Base-by-base conservation (phyloP, 1,140 invertebrate genomes). In the Portunus trituberculatus region DNA sequence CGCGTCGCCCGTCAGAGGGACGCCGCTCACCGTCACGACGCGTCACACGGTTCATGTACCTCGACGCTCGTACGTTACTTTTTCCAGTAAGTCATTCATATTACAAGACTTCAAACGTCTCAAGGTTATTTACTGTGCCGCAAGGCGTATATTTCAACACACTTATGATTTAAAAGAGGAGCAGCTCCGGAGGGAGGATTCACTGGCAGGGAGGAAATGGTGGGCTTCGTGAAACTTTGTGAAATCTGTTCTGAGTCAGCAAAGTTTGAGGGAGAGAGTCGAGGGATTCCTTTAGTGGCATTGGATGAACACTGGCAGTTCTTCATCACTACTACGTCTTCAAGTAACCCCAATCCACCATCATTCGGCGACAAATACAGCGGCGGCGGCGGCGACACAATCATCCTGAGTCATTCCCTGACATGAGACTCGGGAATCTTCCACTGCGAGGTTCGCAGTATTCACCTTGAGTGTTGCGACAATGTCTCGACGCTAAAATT, bases 71-170 rank as follows among this genome's bases (percentile, higher is more conserved):
- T 76, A n/a, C n/a, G 20, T 76, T 76, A 76, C 67, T 76, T 76
- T 76, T 76, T 76, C 67, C 67, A 76, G 67, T 76, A n/a, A 76
- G 67, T n/a, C 67, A 76, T 76, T 76, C 67, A 76, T 76, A 76
- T 76, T 76, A n/a, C 67, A 76, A 76, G 67, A 76, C 25, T 76
- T 76, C 67, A 76, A 76, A 76, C 67, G 67, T n/a, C 67, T 76
- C 67, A 76, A 76, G 25, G 67, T 76, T 76, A 76, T 25, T 76
- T 76, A n/a, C n/a, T 76, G n/a, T 76, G 67, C 20, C 20, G 67
- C n/a, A 76, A 76, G n/a, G 20, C 67, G 52, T 76, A n/a, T 76
- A 76, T 76, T 76, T 25, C 67, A 76, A 76, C 67, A n/a, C 67
- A 76, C n/a, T n/a, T n/a, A 76, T 76, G 67, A 76, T 76, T 76